phyloP scores from a whole-genome alignment of 2,888 invertebrate species.

The Parthenolecanium corni region DNA sequence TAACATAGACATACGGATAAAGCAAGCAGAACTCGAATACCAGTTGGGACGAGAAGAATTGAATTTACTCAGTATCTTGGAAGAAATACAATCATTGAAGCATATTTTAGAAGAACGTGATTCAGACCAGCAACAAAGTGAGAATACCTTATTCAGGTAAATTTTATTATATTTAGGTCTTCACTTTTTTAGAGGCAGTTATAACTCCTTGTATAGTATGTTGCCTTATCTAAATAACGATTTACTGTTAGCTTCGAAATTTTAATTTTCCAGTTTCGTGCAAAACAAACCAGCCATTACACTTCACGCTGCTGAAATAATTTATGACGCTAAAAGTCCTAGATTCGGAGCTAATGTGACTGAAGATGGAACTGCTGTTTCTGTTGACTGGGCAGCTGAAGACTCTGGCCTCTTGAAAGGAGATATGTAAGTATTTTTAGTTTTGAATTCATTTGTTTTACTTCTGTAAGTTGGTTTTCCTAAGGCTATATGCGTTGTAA shows the following conservation, averaged over 20 bases:
- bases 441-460: too few relatives aligned
- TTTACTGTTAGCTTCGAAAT: not conserved
- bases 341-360: conserved; percentile 60
- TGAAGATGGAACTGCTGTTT: conserved; percentile 53
- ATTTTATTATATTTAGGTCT: not conserved
- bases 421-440: conserved; percentile 51
- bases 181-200: not conserved
- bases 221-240: not conserved
- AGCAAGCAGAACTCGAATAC: conserved; percentile 82
- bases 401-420: conserved; percentile 61
- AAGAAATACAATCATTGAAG: conserved; percentile 68
- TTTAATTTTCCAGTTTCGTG: not conserved
- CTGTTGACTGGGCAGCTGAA: conserved; percentile 72
- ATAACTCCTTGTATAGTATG: not conserved
- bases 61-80: conserved; percentile 68
- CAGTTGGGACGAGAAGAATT: conserved; percentile 78
- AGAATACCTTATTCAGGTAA: conserved; percentile 34
- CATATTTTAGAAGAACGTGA: conserved; percentile 61
- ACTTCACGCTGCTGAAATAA: conserved; percentile 57
- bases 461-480: too few relatives aligned
- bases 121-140: conserved; percentile 32
- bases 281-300: conserved; percentile 35
- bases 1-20: conserved; percentile 78
- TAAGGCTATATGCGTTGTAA: too few relatives aligned
- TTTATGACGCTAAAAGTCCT: conserved; percentile 56